These are phyloP conservation scores for Galaxea fascicularis DNA, from an alignment of 92 coral and sea anemone species.

Conservation along the genomic window DNA sequence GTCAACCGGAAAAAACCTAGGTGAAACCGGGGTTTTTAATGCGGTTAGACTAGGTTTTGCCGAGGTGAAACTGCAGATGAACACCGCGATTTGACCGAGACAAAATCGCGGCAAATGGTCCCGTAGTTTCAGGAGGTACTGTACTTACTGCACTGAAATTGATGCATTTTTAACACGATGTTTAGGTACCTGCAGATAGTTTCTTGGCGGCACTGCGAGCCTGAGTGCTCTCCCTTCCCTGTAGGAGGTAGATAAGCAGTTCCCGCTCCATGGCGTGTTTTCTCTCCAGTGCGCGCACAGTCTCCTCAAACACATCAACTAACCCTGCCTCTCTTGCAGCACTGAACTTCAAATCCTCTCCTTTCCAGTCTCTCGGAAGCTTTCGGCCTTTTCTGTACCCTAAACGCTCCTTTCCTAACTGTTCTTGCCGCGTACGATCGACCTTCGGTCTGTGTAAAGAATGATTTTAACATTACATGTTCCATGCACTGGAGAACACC, in stretches of 20 bases:
- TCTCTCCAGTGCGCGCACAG: constrained; percentile 86
- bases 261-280: constrained; percentile 92
- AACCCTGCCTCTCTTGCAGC: constrained; percentile 76
- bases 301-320: constrained; percentile 85
- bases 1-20: too few species aligned
- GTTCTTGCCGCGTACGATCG: constrained; percentile 81
- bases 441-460: constrained; percentile 27
- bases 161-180: too few species aligned
- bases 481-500: too few species aligned
- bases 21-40: too few species aligned
- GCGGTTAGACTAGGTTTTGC: too few species aligned
- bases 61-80: too few species aligned
- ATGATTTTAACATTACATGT: too few species aligned
- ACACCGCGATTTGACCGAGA: too few species aligned
- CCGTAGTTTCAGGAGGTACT: too few species aligned
- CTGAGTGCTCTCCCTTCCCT: constrained; percentile 86
- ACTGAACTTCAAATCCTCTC: constrained; percentile 62
- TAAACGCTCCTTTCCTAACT: constrained; percentile 76
- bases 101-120: too few species aligned
- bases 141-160: background rate
- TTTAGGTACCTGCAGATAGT: constrained; percentile 71
- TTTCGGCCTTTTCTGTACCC: constrained; percentile 87
- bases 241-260: constrained; percentile 83
- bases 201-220: constrained; percentile 92
- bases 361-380: constrained; percentile 76